These are phyloP conservation scores for Ariopsis seemanni DNA, from an alignment of 2,113 vertebrate species.

Conservation along the genomic window DNA sequence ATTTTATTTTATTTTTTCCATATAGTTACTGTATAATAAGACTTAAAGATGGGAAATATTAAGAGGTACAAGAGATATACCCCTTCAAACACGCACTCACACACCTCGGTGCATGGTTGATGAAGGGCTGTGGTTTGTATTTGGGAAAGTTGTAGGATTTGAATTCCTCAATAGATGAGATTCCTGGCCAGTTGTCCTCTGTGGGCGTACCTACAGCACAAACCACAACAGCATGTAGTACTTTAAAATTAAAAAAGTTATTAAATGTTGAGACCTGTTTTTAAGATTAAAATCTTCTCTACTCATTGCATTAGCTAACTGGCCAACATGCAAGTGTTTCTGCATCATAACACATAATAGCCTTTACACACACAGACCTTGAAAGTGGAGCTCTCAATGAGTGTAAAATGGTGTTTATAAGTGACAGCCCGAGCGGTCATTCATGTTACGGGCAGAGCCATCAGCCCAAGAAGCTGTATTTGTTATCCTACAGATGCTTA, in stretches of 20 bases:
- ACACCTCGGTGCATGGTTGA: conserved; percentile 97
- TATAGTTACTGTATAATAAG: background rate
- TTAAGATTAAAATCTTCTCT: background rate
- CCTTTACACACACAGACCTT: too few relatives aligned
- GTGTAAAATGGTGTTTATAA: too few relatives aligned
- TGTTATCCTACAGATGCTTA: too few relatives aligned
- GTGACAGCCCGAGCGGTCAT: too few relatives aligned
- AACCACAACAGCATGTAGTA: conserved; percentile 29
- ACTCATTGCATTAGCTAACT: background rate
- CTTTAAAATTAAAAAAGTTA: background rate
- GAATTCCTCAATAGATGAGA: conserved; percentile 94
- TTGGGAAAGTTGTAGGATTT: conserved; percentile 98
- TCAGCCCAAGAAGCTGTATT: too few relatives aligned
- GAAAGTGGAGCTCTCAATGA: too few relatives aligned
- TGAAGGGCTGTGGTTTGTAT: conserved; percentile 92
- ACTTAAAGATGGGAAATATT: background rate
- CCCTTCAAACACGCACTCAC: background rate
- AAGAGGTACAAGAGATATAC: background rate
- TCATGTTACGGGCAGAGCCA: too few relatives aligned
- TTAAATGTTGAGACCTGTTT: background rate
- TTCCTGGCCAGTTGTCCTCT: conserved; percentile 94
- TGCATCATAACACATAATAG: background rate
- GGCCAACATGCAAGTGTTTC: background rate
- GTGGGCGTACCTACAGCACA: conserved; percentile 84
- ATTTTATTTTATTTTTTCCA: background rate